Base-by-base conservation (phyloP, 92 coral and sea anemone species). In the Parazoanthus atlanticus region DNA sequence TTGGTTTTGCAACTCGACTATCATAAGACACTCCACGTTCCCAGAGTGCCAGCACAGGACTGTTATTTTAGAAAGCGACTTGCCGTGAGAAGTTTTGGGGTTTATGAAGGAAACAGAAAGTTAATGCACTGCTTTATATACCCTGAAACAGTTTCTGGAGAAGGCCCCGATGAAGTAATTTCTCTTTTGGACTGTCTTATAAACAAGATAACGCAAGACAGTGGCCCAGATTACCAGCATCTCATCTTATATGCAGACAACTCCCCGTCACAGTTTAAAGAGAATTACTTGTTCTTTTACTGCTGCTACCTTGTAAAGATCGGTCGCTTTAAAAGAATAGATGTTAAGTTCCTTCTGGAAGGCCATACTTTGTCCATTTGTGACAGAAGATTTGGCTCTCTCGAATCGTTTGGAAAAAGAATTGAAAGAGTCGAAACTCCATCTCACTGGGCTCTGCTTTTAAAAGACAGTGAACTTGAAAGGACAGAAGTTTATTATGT, bases 281-380 rank as follows among this genome's bases (percentile, higher is more conserved):
- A 71, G 17, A 71, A 71, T 17, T 71, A 29, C 31, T 71, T 71
- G 75, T 71, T 71, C 32, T 71, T 69, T 31, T 67, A 69, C 75
- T 71, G 75, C 26, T 71, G 75, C 31, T 29, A 71, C 21, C 12
- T 71, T 0, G 75, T 71, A 28, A 84, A 41, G 19, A 23, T n/a
- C 11, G 81, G 74, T 36, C 54, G 80, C 16, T 82, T 89, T 36
- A 31, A 54, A 29, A 28, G 74, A 74, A 66, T 79, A 31, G 89
- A 89, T 38, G 30, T 89, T 9, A 84, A 89, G 47, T 84, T 89
- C 46, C 84, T 89, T 29, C 17, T 84, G 10, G 89, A 89, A 80
- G 92, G 92, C 6, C 89, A 89, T 84, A 84, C 89, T 3, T 89
- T 84, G 43, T 75, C 85, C 25, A 86, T 89, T 85, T 76, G 85